Conservation (phyloP, 2,113 vertebrate genomes). For the Pedetes capensis region DNA sequence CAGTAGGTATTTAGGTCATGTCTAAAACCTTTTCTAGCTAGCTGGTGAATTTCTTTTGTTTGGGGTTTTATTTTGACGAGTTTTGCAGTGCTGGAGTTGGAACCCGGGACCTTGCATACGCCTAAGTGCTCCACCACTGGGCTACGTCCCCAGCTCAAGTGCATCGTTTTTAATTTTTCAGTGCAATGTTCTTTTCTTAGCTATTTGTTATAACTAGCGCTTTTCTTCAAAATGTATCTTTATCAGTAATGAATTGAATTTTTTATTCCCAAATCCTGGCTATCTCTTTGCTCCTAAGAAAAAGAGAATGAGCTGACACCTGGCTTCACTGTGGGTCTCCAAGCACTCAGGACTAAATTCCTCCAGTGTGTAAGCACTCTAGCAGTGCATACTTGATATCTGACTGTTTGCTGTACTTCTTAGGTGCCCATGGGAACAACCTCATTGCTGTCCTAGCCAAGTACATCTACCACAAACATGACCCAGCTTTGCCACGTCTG, state of each 20-base stretch:
- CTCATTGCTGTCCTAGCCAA: conserved; percentile 97
- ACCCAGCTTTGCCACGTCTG: conserved; percentile 94
- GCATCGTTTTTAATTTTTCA: too few species aligned
- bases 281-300: not conserved
- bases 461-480: conserved; percentile 98
- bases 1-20: not conserved
- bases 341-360: not conserved
- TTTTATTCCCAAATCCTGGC: not conserved
- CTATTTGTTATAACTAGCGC: not conserved
- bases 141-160: not conserved
- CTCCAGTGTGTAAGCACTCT: not conserved
- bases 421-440: conserved; percentile 95
- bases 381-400: too few species aligned
- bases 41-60: not conserved
- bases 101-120: not conserved
- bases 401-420: conserved; percentile 46
- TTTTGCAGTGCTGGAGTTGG: not conserved
- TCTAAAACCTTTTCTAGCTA: not conserved
- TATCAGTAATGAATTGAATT: not conserved
- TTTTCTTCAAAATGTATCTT: not conserved
- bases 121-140: not conserved
- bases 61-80: too few species aligned
- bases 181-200: not conserved
- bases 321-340: not conserved
- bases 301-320: not conserved